Conservation (phyloP, 2,888 invertebrate genomes). For the Digitonthophagus gazella region DNA sequence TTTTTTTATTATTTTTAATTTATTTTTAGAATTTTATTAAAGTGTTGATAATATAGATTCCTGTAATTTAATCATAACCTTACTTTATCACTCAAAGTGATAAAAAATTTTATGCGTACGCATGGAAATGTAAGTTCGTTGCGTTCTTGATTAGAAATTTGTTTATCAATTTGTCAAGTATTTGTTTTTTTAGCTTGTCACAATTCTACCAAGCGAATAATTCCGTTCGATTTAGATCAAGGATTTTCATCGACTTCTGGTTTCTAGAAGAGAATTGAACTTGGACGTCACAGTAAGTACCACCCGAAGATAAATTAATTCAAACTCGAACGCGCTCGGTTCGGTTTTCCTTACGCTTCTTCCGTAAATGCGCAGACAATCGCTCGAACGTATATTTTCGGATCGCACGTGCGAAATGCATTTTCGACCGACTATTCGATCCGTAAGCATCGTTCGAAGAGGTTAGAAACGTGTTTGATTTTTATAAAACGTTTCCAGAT, state of each 20-base stretch:
- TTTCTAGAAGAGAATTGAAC: not conserved
- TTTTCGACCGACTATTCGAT: conserved; percentile 39
- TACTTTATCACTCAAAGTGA: not conserved
- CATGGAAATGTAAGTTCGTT: conserved; percentile 22
- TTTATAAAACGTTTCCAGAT: not conserved
- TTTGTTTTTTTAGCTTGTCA: conserved; percentile 24
- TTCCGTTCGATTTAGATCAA: not conserved
- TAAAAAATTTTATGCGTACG: conserved; percentile 14
- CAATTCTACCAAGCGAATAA: not conserved
- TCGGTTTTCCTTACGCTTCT: conserved; percentile 23
- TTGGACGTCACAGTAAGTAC: conserved; percentile 16
- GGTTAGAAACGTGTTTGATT: conserved; percentile 22
- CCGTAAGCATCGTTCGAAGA: conserved; percentile 35
- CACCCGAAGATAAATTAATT: not conserved
- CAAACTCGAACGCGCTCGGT: conserved; percentile 18
- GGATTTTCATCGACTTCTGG: not conserved
- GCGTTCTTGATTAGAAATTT: conserved; percentile 27
- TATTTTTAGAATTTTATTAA: no score
- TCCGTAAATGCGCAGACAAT: conserved; percentile 29
- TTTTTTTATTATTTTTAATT: no score
- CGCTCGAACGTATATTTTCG: conserved; percentile 28
- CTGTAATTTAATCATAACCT: conserved; percentile 1
- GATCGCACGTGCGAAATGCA: conserved; percentile 36
- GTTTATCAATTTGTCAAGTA: conserved; percentile 33
- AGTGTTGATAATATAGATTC: not conserved